Evolutionary conservation across 2,113 vertebrate genomes (phyloP).

Genomic region (Gallinago media): DNA sequence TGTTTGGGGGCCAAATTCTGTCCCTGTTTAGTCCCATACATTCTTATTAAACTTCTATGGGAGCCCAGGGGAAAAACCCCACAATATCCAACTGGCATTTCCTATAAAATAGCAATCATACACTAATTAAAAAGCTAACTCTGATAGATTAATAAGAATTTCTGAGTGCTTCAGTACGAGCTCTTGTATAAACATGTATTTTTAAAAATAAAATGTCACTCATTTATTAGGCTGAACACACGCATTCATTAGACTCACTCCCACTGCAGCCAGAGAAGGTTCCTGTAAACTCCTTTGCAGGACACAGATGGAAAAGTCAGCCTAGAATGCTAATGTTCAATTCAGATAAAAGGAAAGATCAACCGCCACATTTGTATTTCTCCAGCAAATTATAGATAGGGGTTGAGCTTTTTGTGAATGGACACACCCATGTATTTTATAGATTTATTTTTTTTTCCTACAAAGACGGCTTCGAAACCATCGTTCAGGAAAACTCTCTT

Average conservation of each 20-base stretch:
- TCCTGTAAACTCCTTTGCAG: not conserved
- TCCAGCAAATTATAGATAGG: not conserved
- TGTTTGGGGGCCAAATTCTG: not conserved
- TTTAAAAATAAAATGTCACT: not conserved
- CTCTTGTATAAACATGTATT: not conserved
- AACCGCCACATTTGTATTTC: not conserved
- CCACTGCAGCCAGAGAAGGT: not conserved
- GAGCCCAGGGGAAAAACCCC: not conserved
- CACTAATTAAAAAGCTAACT: not conserved
- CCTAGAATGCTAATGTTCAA: constrained; percentile 9
- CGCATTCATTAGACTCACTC: not conserved
- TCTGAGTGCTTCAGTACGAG: not conserved
- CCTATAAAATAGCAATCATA: not conserved
- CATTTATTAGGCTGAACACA: not conserved
- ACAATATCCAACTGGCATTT: not conserved
- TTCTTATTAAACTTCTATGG: not conserved
- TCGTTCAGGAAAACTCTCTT: not conserved
- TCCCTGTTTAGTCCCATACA: not conserved
- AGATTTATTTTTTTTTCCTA: not conserved
- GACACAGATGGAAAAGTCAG: not conserved
- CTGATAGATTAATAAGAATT: constrained; percentile 24
- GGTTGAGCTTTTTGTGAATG: not conserved
- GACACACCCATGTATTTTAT: rapidly evolving
- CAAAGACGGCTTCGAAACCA: not conserved
- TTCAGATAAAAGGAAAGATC: not conserved